Conservation (phyloP, 2,888 invertebrate genomes). For the Lutraria lutraria region DNA sequence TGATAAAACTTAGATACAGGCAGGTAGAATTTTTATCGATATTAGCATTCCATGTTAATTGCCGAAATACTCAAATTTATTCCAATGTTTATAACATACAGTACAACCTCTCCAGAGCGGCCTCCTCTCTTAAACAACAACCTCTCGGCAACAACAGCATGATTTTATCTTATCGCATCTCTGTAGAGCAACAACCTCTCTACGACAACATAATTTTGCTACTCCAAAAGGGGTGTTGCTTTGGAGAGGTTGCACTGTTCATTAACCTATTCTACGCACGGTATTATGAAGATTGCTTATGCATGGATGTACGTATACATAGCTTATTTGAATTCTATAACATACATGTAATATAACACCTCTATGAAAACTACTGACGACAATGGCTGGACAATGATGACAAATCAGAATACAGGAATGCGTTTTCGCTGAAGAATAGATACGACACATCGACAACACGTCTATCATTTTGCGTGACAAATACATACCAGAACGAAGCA, state of each 20-base stretch:
- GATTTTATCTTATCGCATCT: too few relatives aligned
- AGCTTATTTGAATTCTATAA: not conserved
- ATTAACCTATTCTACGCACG: not conserved
- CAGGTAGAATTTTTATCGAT: not conserved
- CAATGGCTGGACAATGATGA: constrained; percentile 11
- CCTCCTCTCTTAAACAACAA: too few relatives aligned
- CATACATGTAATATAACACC: not conserved
- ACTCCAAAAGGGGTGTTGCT: too few relatives aligned
- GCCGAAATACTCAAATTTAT: not conserved
- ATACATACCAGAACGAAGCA: constrained; percentile 33
- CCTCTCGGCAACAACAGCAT: too few relatives aligned
- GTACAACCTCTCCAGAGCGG: too few relatives aligned
- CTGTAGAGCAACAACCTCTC: too few relatives aligned
- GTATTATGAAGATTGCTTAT: not conserved
- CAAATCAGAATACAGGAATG: constrained; percentile 32
- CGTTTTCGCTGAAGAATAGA: constrained; percentile 18
- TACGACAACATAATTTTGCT: too few relatives aligned
- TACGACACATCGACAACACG: constrained; percentile 37
- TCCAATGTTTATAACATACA: not conserved
- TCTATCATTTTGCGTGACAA: constrained; percentile 41
- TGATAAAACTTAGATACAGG: too few relatives aligned
- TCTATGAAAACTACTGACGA: not conserved
- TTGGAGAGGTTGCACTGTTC: too few relatives aligned
- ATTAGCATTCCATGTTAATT: not conserved
- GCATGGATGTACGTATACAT: not conserved